Conservation (phyloP, 2,797 vertebrate species). For the Dallia pectoralis region DNA sequence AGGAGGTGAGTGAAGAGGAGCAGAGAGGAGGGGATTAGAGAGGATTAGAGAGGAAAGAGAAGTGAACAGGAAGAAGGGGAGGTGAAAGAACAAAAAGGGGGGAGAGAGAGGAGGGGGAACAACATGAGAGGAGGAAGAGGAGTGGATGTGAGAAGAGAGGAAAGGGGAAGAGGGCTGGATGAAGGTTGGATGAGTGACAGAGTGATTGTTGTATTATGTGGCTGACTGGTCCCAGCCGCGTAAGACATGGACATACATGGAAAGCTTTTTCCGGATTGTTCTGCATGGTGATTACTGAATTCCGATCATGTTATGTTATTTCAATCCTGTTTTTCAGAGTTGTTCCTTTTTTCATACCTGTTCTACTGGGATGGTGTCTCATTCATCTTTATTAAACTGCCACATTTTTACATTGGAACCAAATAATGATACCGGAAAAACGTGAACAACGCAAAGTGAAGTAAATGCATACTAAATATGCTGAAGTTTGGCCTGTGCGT, state of each 20-base stretch:
- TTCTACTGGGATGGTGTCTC: background rate
- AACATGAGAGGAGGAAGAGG: background rate
- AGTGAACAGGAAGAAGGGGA: constrained; percentile 50
- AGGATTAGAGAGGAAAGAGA: background rate
- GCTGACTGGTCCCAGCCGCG: constrained; percentile 78
- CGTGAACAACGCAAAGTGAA: background rate
- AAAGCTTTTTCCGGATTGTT: constrained; percentile 53
- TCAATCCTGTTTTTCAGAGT: constrained; percentile 26
- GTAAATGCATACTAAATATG: background rate
- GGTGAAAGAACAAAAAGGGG: constrained; percentile 29
- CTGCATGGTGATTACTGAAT: background rate
- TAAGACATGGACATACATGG: constrained; percentile 71
- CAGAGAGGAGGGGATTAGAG: background rate
- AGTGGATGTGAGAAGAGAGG: constrained; percentile 12
- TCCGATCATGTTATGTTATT: constrained; percentile 56
- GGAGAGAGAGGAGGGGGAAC: no score
- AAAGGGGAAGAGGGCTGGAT: constrained; percentile 37
- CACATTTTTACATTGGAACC: background rate
- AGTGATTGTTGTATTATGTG: constrained; percentile 80
- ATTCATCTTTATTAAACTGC: background rate
- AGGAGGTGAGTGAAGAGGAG: constrained; percentile 28
- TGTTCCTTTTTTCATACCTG: constrained; percentile 5
- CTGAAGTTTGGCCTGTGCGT: background rate
- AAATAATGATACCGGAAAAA: background rate
- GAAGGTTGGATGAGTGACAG: constrained; percentile 73